Percentiles rank a stretch among this genome's conserved stretches.
phyloP scores from a whole-genome alignment of 2,888 invertebrate genomes.

The Panopea generosa region DNA sequence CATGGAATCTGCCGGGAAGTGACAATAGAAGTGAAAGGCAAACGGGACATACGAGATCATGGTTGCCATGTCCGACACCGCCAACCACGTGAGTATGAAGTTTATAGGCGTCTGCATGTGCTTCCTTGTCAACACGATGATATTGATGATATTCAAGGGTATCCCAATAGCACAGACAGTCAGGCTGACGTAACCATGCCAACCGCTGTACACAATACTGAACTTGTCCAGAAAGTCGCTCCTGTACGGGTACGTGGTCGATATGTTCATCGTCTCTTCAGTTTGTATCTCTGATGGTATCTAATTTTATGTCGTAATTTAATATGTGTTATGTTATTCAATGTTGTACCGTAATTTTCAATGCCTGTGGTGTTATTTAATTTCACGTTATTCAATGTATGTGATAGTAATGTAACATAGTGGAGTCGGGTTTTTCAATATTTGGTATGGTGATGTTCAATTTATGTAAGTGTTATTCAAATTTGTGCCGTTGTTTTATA shows the following conservation, averaged over 20 bases:
- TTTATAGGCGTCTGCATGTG: constrained; percentile 97
- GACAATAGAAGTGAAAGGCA: constrained; percentile 88
- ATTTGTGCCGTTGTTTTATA: no score
- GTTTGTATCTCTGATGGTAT: no score
- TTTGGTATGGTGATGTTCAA: no score
- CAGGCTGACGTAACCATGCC: constrained; percentile 94
- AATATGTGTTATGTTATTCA: no score
- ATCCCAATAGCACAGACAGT: constrained; percentile 95
- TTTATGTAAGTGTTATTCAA: no score
- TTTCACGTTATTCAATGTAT: no score
- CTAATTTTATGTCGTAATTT: no score
- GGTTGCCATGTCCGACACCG: constrained; percentile 95
- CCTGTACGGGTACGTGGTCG: constrained; percentile 19
- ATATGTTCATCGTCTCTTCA: constrained; percentile 21
- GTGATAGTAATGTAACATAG: no score
- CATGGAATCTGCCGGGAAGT: constrained; percentile 67
- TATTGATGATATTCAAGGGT: constrained; percentile 95
- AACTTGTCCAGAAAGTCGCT: constrained; percentile 52
- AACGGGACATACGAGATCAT: constrained; percentile 96
- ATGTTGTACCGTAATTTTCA: no score
- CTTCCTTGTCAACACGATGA: constrained; percentile 90
- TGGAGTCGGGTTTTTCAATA: no score
- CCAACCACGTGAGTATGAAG: constrained; percentile 93
- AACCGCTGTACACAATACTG: constrained; percentile 71
- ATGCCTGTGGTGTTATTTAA: no score